These are phyloP conservation scores for Drosophila pseudoobscura DNA, from an alignment of 1,140 invertebrate genomes.

Conservation along the genomic window DNA sequence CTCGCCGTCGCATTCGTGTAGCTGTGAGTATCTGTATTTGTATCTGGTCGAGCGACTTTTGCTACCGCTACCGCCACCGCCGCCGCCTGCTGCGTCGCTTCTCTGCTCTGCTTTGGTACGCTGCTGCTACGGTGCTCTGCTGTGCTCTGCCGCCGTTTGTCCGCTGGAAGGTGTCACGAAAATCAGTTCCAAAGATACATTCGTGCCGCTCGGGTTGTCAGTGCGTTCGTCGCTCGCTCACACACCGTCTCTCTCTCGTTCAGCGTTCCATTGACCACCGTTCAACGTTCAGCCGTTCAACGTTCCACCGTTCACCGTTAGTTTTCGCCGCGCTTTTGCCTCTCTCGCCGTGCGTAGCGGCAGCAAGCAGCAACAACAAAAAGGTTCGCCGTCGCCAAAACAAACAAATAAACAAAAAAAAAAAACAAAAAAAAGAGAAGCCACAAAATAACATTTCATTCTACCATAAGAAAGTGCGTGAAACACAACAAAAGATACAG, in stretches of 20 bases:
- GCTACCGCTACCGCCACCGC: constrained; percentile 45
- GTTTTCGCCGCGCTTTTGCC: constrained; percentile 34
- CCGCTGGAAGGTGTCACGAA: constrained; percentile 67
- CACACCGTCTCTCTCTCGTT: constrained; percentile 22
- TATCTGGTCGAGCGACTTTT: constrained; percentile 67
- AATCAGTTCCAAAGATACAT: constrained; percentile 75
- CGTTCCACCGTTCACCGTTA: constrained; percentile 25
- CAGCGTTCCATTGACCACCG: constrained; percentile 29
- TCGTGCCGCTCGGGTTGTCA: constrained; percentile 72
- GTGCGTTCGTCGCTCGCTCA: constrained; percentile 63
- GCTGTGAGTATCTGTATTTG: no score
- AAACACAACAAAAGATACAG: constrained; percentile 14
- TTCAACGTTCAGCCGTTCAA: constrained; percentile 13
- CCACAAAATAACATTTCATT: no score
- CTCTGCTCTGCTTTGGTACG: constrained; percentile 15
- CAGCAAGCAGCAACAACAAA: constrained; percentile 25
- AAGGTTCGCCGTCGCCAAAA: constrained; percentile 29
- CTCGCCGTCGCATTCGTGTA: no score
- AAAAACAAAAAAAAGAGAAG: constrained; percentile 15
- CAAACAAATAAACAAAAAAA: constrained; percentile 9
- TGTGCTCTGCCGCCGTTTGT: constrained; percentile 38
- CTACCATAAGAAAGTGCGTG: no score
- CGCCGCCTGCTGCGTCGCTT: constrained; percentile 27
- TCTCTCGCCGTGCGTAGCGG: no score
- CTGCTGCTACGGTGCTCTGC: constrained; percentile 8